These are phyloP conservation scores for Callorhinus ursinus DNA, from an alignment of 2,113 vertebrate species.

Conservation along the genomic window DNA sequence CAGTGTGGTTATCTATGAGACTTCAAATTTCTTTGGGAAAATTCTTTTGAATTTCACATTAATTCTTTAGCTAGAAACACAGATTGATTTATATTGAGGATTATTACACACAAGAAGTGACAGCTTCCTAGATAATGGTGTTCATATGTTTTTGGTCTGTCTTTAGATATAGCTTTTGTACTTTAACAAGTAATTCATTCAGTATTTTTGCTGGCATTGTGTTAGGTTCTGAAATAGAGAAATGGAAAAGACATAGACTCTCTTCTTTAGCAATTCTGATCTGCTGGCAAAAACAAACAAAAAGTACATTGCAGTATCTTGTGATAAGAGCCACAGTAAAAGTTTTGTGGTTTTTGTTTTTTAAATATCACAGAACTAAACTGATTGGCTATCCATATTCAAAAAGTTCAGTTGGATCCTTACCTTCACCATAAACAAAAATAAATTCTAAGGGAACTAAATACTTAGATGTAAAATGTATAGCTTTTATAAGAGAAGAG, in stretches of 20 bases:
- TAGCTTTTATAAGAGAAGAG: not conserved
- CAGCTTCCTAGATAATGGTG: not conserved
- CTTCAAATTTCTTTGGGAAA: not conserved
- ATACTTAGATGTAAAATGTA: not conserved
- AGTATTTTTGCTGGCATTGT: not conserved
- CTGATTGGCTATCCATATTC: not conserved
- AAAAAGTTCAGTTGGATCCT: conserved; percentile 21
- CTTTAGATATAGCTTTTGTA: not conserved
- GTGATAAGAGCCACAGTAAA: not conserved
- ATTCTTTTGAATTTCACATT: conserved; percentile 11
- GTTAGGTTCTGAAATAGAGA: conserved; percentile 23
- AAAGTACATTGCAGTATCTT: not conserved
- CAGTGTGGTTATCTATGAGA: not conserved
- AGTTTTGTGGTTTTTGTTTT: not conserved
- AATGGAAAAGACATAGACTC: not conserved
- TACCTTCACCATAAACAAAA: not conserved
- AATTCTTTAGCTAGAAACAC: conserved; percentile 25
- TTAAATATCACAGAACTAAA: not conserved
- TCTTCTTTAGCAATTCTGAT: conserved; percentile 17
- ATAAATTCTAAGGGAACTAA: conserved; percentile 4
- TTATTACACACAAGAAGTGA: not conserved
- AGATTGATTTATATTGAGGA: not conserved
- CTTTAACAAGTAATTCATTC: not conserved
- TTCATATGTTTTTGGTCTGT: not conserved
- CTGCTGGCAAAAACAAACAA: not conserved